These are phyloP conservation scores for Ptilodon capucinus DNA, from an alignment of 2,888 invertebrate species.

Conservation along the genomic window DNA sequence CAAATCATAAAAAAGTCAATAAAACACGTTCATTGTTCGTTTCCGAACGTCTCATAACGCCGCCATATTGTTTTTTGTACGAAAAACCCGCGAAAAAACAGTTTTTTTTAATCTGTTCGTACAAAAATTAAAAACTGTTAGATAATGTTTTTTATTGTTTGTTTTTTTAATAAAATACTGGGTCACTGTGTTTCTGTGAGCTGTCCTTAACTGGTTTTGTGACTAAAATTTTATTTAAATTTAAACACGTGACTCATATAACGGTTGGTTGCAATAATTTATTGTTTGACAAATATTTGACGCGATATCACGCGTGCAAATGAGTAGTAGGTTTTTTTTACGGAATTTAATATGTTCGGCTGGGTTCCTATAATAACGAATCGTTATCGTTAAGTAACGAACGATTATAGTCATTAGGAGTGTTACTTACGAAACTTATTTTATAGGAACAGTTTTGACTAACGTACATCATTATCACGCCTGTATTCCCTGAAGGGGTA, in stretches of 20 bases:
- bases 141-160: slow-evolving; percentile 35
- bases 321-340: background rate
- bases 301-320: background rate
- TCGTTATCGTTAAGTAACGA: too few species aligned
- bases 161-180: slow-evolving; percentile 50
- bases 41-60: slow-evolving; percentile 39
- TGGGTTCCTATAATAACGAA: too few species aligned
- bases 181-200: slow-evolving; percentile 67
- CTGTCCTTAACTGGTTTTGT: slow-evolving; percentile 56
- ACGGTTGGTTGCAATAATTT: slow-evolving; percentile 33
- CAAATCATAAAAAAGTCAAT: slow-evolving; percentile 35
- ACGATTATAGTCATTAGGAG: too few species aligned
- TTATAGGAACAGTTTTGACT: too few species aligned
- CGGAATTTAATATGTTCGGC: too few species aligned
- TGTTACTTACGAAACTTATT: too few species aligned
- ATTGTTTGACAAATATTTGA: background rate
- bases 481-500: too few species aligned
- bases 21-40: slow-evolving; percentile 49
- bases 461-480: too few species aligned
- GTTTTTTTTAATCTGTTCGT: slow-evolving; percentile 18
- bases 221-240: slow-evolving; percentile 45
- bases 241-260: slow-evolving; percentile 46
- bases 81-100: slow-evolving; percentile 54
- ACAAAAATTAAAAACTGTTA: slow-evolving; percentile 26
- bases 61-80: slow-evolving; percentile 62